Evolutionary conservation across 1,140 invertebrate genomes (phyloP), one percentile per base, ranked within the genome.

Genomic region (Maniola jurtina): DNA sequence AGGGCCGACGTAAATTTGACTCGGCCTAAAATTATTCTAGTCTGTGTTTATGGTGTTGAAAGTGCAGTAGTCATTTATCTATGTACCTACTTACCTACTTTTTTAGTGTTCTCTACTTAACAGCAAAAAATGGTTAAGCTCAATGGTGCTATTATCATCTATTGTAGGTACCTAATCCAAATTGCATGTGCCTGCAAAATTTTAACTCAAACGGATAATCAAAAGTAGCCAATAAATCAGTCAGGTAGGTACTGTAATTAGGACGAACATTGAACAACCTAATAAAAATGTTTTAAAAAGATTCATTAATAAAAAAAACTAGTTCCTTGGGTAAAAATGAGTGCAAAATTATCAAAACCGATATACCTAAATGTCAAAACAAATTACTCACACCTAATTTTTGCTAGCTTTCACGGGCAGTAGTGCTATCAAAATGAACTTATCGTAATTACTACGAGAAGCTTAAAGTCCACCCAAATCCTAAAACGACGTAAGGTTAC

Each of bases 1-100:
- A 77, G 78, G 74, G 61, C 68, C 64, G 72, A 73, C 75, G 81
- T 84, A 83, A 83, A 81, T 81, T 75, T 74, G 65, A 72, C 71
- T 54, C 62, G 55, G 66, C 64, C 66, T 56, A 72, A 77, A 77
- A 78, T 77, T 73, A 66, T 76, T 79, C 76, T 71, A 71, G 79
- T 73, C 68, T 75, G 71, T 52, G 16, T 52, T 52, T 52, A 52
- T 25, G 16, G 13, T 25, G 13, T n/a, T 6, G 5, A 47, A 47
- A 13, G n/a, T 47, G 45, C 6, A 11, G 11, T 6, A 47, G 9
- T 7, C n/a, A n/a, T n/a, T n/a, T 13, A 42, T 10, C 13, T 42
- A 0, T 42, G 40, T 42, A 42, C 13, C 13, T 42, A 13, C 40
- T 42, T 13, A 42, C 25, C 25, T 25, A 25, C 25, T 25, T 25